Evolutionary conservation across 2,888 invertebrate species (phyloP).

Genomic region (Piscicola geometra): DNA sequence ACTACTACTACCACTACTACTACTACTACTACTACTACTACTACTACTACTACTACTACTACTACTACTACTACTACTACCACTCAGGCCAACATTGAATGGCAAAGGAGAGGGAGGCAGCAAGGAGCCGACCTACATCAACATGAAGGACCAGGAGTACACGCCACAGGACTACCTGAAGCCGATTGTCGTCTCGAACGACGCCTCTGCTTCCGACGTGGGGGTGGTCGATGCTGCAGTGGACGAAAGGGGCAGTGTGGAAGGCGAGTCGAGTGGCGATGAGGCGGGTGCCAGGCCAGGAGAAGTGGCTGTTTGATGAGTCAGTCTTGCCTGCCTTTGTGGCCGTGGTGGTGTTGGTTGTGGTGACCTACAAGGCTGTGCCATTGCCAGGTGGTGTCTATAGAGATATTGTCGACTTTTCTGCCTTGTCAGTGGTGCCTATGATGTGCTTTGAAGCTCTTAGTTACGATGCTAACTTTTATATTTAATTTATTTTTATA

Average conservation of each 20-base stretch:
- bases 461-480: no score
- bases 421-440: no score
- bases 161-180: constrained; percentile 1
- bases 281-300: not conserved
- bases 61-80: not conserved
- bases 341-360: no score
- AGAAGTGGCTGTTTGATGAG: not conserved
- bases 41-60: constrained; percentile 30
- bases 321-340: no score
- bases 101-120: not conserved
- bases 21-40: constrained; percentile 31
- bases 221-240: not conserved
- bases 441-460: no score
- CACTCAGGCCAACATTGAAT: not conserved
- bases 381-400: no score
- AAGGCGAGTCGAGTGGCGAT: not conserved
- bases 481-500: no score
- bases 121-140: not conserved
- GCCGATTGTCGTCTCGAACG: not conserved
- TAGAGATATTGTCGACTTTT: no score
- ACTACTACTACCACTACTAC: constrained; percentile 30
- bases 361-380: no score
- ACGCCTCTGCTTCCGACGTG: not conserved
- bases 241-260: not conserved
- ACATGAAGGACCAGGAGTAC: constrained; percentile 1